Base-by-base conservation (phyloP, 2,113 vertebrate species). In the Plecturocebus donacophilus region DNA sequence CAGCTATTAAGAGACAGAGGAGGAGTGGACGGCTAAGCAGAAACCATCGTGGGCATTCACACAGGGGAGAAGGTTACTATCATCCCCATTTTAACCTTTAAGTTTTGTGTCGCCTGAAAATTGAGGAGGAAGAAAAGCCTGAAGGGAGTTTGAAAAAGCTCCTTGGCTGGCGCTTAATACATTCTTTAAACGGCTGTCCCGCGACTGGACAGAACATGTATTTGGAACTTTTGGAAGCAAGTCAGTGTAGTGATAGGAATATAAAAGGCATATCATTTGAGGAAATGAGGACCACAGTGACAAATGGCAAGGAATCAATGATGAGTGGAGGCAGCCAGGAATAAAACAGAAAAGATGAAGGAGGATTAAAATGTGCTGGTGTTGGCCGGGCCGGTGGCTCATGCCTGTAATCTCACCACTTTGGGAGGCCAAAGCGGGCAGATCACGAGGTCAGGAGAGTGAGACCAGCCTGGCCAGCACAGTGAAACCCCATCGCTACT, bases 351-450 rank as follows among this genome's bases (percentile, higher is more conserved):
- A 2, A 20, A 47, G 35, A 11, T 7, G 2, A 2, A 0, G 2
- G 21, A 56, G 56, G 14, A 13, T 4, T 9, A 1, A 6, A 25
- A 3, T 0, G 10, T 6, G 6, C 52, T 38, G 19, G 66, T 19
- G 35, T 8, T 30, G 12, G 61, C 61, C 1, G 0, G 61, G 12
- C 2, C 2, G 12, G 61, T 64, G 61, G 61, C 27, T 64, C 61
- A 30, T 0, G 12, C 27, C 27, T 64, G 12, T 64, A 64, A 64
- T 64, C 61, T 13, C 27, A 64, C 2, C 12, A 64, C 61, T 64
- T 14, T 64, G 61, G 61, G 61, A 64, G 61, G 12, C 27, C 0
- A 30, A 30, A 30, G 61, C 6, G 12, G 27, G 61, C 61, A 64
- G 61, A 64, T 64, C 61, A 64, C 61, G 27, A 64, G 5, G 61